These are phyloP conservation scores for Myrmecobius fasciatus DNA, from an alignment of 2,113 vertebrate genomes.

Conservation along the genomic window DNA sequence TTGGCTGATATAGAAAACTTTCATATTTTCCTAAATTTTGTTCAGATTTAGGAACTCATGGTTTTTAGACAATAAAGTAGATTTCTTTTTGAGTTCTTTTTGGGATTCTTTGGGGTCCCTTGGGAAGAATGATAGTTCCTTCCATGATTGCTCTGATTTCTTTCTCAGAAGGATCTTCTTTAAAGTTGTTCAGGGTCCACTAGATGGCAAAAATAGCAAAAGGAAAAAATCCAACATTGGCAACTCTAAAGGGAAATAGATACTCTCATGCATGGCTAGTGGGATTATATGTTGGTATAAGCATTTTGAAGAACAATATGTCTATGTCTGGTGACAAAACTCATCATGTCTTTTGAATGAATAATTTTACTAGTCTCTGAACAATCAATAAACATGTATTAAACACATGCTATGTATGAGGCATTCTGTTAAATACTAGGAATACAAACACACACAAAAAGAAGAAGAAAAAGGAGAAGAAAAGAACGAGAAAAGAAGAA, in stretches of 20 bases:
- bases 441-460: neutral
- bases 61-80: neutral
- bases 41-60: neutral
- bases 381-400: neutral
- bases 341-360: neutral
- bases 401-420: neutral
- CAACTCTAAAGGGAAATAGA: neutral
- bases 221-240: neutral
- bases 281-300: neutral
- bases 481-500: too few relatives aligned
- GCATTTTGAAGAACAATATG: neutral
- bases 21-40: neutral
- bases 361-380: neutral
- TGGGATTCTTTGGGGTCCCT: neutral
- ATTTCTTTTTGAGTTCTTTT: neutral
- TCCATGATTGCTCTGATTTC: neutral
- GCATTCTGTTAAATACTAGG: neutral
- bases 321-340: neutral
- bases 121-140: neutral
- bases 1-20: neutral
- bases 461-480: too few relatives aligned
- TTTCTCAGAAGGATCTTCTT: neutral
- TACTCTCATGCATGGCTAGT: neutral
- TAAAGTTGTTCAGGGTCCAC: neutral
- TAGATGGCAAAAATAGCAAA: neutral